Percentiles rank a stretch among this genome's conserved stretches.
Evolutionary conservation across 2,113 vertebrate genomes (phyloP).

Genomic region (Strix aluco): DNA sequence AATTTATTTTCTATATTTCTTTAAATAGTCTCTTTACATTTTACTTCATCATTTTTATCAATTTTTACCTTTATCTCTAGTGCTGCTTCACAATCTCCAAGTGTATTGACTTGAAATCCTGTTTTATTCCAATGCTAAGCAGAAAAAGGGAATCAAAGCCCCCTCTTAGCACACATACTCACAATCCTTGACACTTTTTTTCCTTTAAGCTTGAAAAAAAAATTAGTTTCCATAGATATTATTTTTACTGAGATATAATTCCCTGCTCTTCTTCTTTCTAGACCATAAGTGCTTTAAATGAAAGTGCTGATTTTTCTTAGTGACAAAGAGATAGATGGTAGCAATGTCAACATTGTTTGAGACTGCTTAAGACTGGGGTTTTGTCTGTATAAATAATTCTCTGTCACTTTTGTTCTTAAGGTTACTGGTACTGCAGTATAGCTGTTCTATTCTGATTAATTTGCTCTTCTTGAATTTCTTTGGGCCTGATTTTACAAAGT

Average conservation of each 20-base stretch:
- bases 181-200: background rate
- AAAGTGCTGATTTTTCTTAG: conserved; percentile 27
- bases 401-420: conserved; percentile 59
- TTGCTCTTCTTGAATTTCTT: background rate
- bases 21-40: background rate
- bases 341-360: conserved; percentile 52
- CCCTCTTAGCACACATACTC: background rate
- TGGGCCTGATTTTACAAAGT: background rate
- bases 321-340: conserved; percentile 27
- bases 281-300: background rate
- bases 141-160: background rate
- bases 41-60: background rate
- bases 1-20: background rate
- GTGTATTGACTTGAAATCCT: background rate
- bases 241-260: background rate
- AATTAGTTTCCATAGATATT: background rate
- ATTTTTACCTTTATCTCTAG: background rate
- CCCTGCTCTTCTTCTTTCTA: background rate
- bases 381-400: conserved; percentile 62
- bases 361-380: conserved; percentile 23
- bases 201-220: background rate
- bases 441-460: conserved; percentile 3
- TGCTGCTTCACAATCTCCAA: background rate
- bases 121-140: background rate
- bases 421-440: conserved; percentile 47